Evolutionary conservation across 1,140 invertebrate genomes (phyloP).

Genomic region (Hirudo medicinalis): DNA sequence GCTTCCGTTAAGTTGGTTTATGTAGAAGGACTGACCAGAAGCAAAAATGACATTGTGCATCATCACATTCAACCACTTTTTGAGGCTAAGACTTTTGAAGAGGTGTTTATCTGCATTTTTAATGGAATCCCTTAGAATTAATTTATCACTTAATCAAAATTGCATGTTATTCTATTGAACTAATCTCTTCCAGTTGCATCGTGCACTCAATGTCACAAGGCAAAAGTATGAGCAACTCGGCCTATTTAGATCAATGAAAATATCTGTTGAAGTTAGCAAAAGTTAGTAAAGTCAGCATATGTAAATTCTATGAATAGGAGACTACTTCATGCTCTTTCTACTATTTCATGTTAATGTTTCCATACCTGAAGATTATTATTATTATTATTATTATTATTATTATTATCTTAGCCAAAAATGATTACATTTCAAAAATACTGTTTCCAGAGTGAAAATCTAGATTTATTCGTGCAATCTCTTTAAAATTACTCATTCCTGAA

Average conservation of each 20-base stretch:
- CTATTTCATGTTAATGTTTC: too few relatives aligned
- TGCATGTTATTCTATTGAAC: background rate
- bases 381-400: too few relatives aligned
- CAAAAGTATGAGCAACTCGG: constrained; percentile 59
- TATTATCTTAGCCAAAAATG: too few relatives aligned
- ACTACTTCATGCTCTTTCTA: too few relatives aligned
- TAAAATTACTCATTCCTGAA: too few relatives aligned
- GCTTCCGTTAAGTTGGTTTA: constrained; percentile 61
- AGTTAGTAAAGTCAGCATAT: constrained; percentile 25
- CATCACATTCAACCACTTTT: constrained; percentile 58
- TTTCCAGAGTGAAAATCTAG: too few relatives aligned
- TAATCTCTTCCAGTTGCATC: background rate
- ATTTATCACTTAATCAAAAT: background rate
- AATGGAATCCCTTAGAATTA: background rate
- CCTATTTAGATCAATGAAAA: constrained; percentile 64
- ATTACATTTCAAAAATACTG: too few relatives aligned
- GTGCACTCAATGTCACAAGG: constrained; percentile 44
- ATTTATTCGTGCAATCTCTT: too few relatives aligned
- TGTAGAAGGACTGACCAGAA: constrained; percentile 59
- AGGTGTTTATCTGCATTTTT: constrained; percentile 30
- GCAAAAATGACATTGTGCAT: constrained; percentile 64
- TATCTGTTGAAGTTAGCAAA: constrained; percentile 68
- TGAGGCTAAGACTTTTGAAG: constrained; percentile 48
- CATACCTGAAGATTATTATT: too few relatives aligned
- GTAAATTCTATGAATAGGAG: too few relatives aligned